Conservation (phyloP, 2,113 vertebrate genomes). For the Gopherus evgoodei region DNA sequence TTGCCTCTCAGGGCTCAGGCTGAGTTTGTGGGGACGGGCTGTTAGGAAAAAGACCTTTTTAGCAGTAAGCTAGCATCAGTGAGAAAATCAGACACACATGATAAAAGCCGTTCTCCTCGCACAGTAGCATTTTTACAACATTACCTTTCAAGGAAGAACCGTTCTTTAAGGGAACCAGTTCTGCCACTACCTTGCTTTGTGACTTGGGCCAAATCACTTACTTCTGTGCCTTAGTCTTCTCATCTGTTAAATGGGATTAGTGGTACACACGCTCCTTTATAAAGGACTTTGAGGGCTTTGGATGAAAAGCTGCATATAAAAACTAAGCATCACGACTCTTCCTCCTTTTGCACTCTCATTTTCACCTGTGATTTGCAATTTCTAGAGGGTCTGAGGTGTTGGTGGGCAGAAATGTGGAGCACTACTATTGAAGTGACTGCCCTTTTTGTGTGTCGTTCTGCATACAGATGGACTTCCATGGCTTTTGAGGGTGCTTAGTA, state of each 20-base stretch:
- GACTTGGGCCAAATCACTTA: not conserved
- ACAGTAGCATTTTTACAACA: too few species aligned
- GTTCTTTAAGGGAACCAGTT: not conserved
- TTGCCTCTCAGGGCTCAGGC: too few species aligned
- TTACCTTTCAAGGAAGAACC: accelerated
- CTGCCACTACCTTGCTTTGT: slow-evolving; percentile 15
- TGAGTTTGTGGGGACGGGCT: too few species aligned
- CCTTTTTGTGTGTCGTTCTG: not conserved
- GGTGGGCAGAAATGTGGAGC: not conserved
- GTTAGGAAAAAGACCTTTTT: too few species aligned
- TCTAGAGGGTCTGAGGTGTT: not conserved
- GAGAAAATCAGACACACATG: too few species aligned
- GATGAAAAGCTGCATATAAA: accelerated
- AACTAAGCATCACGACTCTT: not conserved
- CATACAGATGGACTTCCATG: accelerated
- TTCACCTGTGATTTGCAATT: not conserved
- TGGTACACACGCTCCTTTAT: not conserved
- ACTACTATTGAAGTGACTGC: not conserved
- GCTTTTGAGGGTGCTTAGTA: not conserved
- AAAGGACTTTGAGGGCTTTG: not conserved
- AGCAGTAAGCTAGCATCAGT: too few species aligned
- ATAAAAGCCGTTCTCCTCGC: too few species aligned
- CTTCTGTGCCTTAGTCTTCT: not conserved
- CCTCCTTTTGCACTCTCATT: not conserved
- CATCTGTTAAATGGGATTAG: not conserved